These are phyloP conservation scores for Eurypyga helias DNA, from an alignment of 2,113 vertebrate species.

Conservation along the genomic window DNA sequence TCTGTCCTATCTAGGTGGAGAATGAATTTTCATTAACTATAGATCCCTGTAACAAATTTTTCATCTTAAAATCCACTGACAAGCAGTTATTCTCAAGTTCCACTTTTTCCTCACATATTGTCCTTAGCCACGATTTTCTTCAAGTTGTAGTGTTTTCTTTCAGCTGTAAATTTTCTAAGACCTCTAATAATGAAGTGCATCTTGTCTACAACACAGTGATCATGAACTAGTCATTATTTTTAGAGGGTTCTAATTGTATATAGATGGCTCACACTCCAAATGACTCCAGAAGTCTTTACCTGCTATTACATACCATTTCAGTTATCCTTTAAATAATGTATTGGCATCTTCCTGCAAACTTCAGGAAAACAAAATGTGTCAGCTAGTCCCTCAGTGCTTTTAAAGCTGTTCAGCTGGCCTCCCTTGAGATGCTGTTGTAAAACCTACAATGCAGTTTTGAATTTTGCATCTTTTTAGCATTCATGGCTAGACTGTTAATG, in stretches of 20 bases:
- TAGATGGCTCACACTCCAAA: not conserved
- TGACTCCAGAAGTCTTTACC: not conserved
- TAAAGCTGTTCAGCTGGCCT: not conserved
- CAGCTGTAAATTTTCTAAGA: not conserved
- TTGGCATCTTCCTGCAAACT: conserved; percentile 24
- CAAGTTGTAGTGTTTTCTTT: not conserved
- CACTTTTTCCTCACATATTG: not conserved
- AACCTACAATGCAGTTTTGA: conserved; percentile 2
- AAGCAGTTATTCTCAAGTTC: not conserved
- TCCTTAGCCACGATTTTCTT: not conserved
- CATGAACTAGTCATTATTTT: not conserved
- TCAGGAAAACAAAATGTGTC: conserved; percentile 33
- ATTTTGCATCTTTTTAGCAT: conserved; percentile 23
- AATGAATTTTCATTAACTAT: not conserved
- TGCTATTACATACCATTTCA: not conserved
- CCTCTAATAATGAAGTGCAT: not conserved
- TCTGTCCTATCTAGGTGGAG: not conserved
- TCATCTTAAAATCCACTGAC: not conserved
- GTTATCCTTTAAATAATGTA: conserved; percentile 35
- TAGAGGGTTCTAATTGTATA: not conserved
- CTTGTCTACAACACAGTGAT: not conserved
- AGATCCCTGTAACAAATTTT: not conserved
- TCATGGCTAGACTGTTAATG: conserved; percentile 6
- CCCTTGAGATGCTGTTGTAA: not conserved
- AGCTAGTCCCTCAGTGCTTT: not conserved